Evolutionary conservation across 1,140 invertebrate genomes (phyloP).

Genomic region (Ostrea denselamellosa): DNA sequence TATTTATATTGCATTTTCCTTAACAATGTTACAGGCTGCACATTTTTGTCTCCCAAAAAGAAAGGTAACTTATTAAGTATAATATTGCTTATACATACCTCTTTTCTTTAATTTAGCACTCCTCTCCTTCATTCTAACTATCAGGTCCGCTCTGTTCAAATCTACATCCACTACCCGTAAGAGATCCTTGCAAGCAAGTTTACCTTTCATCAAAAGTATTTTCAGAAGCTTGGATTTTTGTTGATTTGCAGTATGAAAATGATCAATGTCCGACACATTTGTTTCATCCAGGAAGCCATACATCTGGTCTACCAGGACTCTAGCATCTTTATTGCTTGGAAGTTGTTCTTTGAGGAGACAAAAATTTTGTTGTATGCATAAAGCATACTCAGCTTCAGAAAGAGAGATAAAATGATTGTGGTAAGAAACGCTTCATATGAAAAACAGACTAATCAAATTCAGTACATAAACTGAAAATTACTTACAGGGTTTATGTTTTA

Average conservation of each 20-base stretch:
- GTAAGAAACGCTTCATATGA: too few relatives aligned
- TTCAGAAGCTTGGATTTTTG: constrained; percentile 9
- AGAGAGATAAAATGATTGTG: neutral
- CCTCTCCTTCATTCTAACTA: neutral
- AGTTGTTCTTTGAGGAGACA: constrained; percentile 2
- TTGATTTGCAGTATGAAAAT: neutral
- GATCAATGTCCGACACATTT: neutral
- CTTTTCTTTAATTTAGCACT: neutral
- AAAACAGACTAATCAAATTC: neutral
- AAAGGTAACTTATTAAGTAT: neutral
- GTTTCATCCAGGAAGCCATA: neutral
- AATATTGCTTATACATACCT: neutral
- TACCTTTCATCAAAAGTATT: constrained; percentile 15
- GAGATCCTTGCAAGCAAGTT: constrained; percentile 1
- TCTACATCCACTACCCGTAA: neutral
- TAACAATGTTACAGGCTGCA: too few relatives aligned
- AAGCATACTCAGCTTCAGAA: neutral
- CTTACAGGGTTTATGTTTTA: neutral
- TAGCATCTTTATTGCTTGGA: neutral
- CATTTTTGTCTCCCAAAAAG: neutral
- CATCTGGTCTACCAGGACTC: neutral
- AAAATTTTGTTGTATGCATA: constrained; percentile 18
- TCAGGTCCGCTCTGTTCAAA: neutral
- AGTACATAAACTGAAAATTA: neutral
- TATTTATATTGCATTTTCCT: too few relatives aligned